Base-by-base conservation (phyloP, 2,888 invertebrate genomes). In the Orchesella flavescens region DNA sequence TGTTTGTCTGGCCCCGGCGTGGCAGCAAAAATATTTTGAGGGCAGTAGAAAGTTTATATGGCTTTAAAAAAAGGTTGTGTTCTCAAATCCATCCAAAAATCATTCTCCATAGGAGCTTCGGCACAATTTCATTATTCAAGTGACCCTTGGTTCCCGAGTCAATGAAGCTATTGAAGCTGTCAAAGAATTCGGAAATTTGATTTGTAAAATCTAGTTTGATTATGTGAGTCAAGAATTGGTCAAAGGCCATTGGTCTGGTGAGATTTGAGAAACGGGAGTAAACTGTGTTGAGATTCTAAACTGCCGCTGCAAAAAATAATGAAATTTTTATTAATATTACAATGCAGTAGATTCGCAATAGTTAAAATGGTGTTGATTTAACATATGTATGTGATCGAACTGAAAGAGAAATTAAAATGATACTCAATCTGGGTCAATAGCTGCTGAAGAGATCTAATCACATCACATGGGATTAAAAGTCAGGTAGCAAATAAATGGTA, bases 271-370 rank as follows among this genome's bases (percentile, higher is more conserved):
- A 79, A 19, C 72, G n/a, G 17, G 79, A 79, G 66, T 79, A 79
- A 19, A 79, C 79, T 1, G 79, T 79, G 43, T 79, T 79, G 79
- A 79, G 53, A 79, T 79, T 24, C 79, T 61, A 57, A 79, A 79
- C 66, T 79, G 72, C 53, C 79, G 72, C 79, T 79, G 78, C n/a
- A 65, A 21, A 53, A 63, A 94, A 72, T n/a, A n/a, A n/a, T n/a
- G n/a, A n/a, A n/a, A n/a, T n/a, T n/a, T n/a, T n/a, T n/a, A n/a
- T n/a, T n/a, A n/a, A n/a, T n/a, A n/a, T n/a, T n/a, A n/a, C n/a
- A n/a, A n/a, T n/a, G n/a, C n/a, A n/a, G n/a, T n/a, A n/a, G n/a
- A n/a, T n/a, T n/a, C n/a, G n/a, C n/a, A n/a, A n/a, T n/a, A n/a
- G n/a, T n/a, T n/a, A n/a, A n/a, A n/a, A n/a, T n/a, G n/a, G n/a